Percentiles rank a stretch among this genome's conserved stretches.
phyloP scores from a whole-genome alignment of 2,113 vertebrate genomes.

The Promerops cafer region DNA sequence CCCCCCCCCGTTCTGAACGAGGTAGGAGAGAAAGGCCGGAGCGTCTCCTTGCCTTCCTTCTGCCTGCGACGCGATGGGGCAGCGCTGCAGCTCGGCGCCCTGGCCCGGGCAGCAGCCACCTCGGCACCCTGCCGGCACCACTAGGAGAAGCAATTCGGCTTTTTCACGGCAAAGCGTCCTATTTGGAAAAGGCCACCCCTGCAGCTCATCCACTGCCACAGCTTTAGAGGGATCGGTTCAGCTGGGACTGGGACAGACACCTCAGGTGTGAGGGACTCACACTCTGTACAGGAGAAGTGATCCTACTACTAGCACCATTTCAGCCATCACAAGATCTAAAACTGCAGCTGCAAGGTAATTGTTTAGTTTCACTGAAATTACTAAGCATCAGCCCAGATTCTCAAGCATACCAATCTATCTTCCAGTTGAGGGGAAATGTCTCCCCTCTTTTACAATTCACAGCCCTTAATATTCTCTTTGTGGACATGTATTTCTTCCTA shows the following conservation, averaged over 20 bases:
- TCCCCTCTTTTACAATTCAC: not conserved
- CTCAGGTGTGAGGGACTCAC: not conserved
- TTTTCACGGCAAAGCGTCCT: not conserved
- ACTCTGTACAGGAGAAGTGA: rapidly evolving
- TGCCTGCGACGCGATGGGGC: rapidly evolving
- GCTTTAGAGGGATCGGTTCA: not conserved
- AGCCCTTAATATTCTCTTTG: not conserved
- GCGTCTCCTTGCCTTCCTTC: too few species aligned
- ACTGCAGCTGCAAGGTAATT: not conserved
- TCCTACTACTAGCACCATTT: not conserved
- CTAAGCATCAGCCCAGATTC: not conserved
- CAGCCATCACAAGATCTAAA: not conserved
- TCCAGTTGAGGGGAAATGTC: rapidly evolving
- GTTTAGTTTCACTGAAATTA: not conserved
- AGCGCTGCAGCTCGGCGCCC: not conserved
- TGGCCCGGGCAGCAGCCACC: not conserved
- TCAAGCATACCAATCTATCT: not conserved
- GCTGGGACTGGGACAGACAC: not conserved
- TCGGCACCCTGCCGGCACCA: not conserved
- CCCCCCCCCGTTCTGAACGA: rapidly evolving
- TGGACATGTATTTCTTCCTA: not conserved
- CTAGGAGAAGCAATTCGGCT: not conserved
- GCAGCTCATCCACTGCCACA: not conserved
- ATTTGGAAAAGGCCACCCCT: not conserved
- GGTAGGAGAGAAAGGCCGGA: not conserved